Conservation (phyloP, 2,888 invertebrate genomes). For the Philaethria dido region DNA sequence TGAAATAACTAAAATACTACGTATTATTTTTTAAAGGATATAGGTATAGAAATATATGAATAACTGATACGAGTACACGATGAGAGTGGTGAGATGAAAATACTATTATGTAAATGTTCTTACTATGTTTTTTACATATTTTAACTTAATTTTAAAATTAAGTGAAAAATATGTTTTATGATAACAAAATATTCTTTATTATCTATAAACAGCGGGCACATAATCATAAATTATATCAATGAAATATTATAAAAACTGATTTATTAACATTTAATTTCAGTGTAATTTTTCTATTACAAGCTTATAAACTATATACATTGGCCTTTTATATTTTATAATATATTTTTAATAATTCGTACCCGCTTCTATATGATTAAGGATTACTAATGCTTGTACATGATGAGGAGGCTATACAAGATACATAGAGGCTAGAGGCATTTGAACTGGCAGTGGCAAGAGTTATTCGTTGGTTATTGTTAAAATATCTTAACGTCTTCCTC, state of each 20-base stretch:
- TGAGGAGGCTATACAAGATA: constrained; percentile 2
- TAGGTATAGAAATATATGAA: not conserved
- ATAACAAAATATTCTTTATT: not conserved
- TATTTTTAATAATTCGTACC: constrained; percentile 8
- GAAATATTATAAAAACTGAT: not conserved
- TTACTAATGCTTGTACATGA: not conserved
- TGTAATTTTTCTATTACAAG: not conserved
- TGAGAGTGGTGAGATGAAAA: not conserved
- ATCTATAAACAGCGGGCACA: not conserved
- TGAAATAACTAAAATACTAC: not conserved
- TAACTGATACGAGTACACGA: not conserved
- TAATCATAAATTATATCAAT: not conserved
- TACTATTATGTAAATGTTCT: not conserved
- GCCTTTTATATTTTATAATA: not conserved
- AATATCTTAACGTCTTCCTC: constrained; percentile 27
- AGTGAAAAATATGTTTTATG: not conserved
- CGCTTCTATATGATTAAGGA: not conserved
- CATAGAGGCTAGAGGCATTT: constrained; percentile 12
- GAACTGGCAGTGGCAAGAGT: constrained; percentile 23
- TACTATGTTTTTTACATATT: not conserved
- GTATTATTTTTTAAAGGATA: too few relatives aligned
- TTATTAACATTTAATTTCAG: constrained; percentile 16
- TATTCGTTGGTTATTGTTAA: not conserved
- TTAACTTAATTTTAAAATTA: not conserved
- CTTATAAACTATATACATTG: constrained; percentile 13